A percentile compares a stretch with the other conserved stretches of the same genome.
These are phyloP conservation scores for Mycteria americana DNA, from an alignment of 2,797 vertebrate genomes.

Conservation along the genomic window DNA sequence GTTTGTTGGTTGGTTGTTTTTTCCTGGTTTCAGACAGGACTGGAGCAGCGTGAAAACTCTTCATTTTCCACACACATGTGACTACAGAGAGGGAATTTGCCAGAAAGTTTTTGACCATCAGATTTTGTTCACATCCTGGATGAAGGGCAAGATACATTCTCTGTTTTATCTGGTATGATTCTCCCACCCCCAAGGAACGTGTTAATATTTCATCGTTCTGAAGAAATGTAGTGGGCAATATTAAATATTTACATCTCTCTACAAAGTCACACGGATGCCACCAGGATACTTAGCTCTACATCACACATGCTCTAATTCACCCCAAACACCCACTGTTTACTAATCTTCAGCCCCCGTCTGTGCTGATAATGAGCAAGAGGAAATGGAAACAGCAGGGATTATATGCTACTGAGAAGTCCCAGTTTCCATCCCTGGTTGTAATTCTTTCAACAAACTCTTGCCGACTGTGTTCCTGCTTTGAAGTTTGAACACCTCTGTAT, in stretches of 20 bases:
- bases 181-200: not conserved
- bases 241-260: conserved; percentile 59
- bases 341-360: conserved; percentile 54
- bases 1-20: not conserved
- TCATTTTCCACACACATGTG: not conserved
- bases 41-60: not conserved
- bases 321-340: conserved; percentile 45
- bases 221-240: not conserved
- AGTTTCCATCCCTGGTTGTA: conserved; percentile 60
- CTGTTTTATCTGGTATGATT: not conserved
- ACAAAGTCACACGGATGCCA: not conserved
- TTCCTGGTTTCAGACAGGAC: not conserved
- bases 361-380: conserved; percentile 62
- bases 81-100: not conserved
- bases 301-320: conserved; percentile 61
- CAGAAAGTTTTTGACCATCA: not conserved
- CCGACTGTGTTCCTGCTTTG: not conserved
- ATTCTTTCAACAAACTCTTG: conserved; percentile 58
- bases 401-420: conserved; percentile 34
- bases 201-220: conserved; percentile 23
- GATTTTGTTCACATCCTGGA: not conserved
- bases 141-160: not conserved
- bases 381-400: conserved; percentile 62
- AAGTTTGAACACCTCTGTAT: conserved; percentile 28
- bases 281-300: conserved; percentile 36